Percentiles rank a stretch among this genome's conserved stretches.
Evolutionary conservation across 2,888 invertebrate genomes (phyloP).

Genomic region (Sicus ferrugineus): DNA sequence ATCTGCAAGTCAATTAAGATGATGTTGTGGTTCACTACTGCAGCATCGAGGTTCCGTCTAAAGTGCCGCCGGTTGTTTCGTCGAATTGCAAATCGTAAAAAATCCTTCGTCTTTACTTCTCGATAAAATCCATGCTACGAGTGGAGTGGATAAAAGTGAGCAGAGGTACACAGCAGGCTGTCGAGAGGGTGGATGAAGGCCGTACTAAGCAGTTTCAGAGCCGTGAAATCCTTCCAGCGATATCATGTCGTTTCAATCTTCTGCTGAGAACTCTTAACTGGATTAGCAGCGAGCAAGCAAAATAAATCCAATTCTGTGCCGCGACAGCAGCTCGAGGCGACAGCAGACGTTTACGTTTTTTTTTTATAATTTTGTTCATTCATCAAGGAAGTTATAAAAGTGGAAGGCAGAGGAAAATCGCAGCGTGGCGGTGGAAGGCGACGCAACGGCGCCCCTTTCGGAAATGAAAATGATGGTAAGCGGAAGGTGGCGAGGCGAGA

Average conservation of each 20-base stretch:
- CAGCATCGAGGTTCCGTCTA: too few relatives aligned
- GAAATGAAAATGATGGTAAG: conserved; percentile 16
- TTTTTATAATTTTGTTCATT: neutral
- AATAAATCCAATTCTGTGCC: conserved; percentile 20
- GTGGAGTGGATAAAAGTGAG: neutral
- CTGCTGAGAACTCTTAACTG: conserved; percentile 10
- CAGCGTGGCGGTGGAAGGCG: too few relatives aligned
- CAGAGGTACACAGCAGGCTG: neutral
- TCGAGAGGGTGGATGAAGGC: neutral
- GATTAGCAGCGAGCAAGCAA: conserved; percentile 14
- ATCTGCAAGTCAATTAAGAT: too few relatives aligned
- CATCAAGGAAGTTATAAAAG: conserved; percentile 16
- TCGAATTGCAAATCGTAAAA: too few relatives aligned
- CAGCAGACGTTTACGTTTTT: conserved; percentile 1
- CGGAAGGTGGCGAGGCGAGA: neutral
- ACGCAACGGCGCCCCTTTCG: neutral
- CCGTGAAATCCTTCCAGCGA: conserved; percentile 8
- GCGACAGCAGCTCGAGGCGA: neutral
- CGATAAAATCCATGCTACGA: too few relatives aligned
- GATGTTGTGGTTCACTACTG: too few relatives aligned
- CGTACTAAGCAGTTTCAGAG: neutral
- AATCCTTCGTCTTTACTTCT: too few relatives aligned
- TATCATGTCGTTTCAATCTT: neutral
- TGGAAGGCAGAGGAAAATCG: neutral
- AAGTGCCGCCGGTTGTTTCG: too few relatives aligned